phyloP scores from a whole-genome alignment of 2,113 vertebrate genomes.

The Mus spicilegus region DNA sequence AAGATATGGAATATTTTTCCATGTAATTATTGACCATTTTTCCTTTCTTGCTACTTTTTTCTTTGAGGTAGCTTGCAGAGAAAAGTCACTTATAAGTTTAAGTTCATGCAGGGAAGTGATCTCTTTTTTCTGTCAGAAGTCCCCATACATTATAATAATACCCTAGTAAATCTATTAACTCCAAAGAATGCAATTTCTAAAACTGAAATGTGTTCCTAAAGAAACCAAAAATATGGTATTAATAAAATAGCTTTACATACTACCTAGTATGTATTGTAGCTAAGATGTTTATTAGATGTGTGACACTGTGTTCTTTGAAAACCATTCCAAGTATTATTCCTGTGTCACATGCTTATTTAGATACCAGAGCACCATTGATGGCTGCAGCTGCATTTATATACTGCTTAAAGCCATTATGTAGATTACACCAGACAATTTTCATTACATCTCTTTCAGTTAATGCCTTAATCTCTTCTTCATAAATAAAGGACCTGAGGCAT shows the following conservation, averaged over 20 bases:
- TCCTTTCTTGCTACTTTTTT: background rate
- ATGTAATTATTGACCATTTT: background rate
- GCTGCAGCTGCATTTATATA: background rate
- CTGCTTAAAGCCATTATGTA: background rate
- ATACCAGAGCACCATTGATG: background rate
- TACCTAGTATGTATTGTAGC: background rate
- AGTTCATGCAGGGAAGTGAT: background rate
- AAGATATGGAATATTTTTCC: background rate
- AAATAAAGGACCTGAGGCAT: background rate
- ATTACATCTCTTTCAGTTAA: background rate
- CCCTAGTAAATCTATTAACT: background rate
- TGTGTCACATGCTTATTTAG: background rate
- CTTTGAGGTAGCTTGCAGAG: background rate
- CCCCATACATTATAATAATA: background rate
- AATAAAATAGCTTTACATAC: background rate
- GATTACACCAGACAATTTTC: background rate
- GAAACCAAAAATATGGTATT: background rate
- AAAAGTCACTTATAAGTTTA: background rate
- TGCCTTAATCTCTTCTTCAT: constrained; percentile 2
- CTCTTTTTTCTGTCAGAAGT: too few species aligned
- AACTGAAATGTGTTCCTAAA: background rate
- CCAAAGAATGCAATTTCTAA: background rate
- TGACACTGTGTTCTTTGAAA: background rate
- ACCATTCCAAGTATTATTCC: background rate
- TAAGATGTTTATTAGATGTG: background rate